Evolutionary conservation across 2,888 invertebrate species (phyloP).

Genomic region (Chaitophorus viminalis): DNA sequence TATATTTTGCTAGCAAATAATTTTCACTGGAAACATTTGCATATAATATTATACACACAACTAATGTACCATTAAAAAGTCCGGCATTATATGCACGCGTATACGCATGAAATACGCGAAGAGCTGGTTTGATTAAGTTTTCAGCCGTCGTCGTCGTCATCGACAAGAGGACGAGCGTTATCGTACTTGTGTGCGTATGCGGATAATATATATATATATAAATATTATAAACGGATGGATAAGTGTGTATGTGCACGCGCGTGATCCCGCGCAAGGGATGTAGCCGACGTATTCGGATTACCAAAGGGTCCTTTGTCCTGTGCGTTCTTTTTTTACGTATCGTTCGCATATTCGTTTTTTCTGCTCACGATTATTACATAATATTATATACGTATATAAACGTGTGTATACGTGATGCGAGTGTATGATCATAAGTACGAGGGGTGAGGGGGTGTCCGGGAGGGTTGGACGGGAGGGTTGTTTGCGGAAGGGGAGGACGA

Average conservation of each 20-base stretch:
- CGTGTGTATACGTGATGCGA: background rate
- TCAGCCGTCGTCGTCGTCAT: background rate
- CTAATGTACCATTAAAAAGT: too few relatives aligned
- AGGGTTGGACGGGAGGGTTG: background rate
- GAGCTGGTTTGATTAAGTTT: constrained; percentile 11
- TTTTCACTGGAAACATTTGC: too few relatives aligned
- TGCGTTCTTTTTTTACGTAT: constrained; percentile 8
- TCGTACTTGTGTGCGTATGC: too few relatives aligned
- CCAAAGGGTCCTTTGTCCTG: constrained; percentile 49
- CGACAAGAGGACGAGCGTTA: background rate
- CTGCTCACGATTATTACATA: constrained; percentile 20
- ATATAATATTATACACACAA: too few relatives aligned
- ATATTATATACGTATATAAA: background rate
- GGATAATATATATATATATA: background rate
- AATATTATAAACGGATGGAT: background rate
- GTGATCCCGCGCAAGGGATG: background rate
- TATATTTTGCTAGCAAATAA: too few relatives aligned
- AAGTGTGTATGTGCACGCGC: background rate
- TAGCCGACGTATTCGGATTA: constrained; percentile 46
- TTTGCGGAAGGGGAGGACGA: constrained; percentile 11
- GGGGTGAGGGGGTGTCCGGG: background rate
- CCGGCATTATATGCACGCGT: too few relatives aligned
- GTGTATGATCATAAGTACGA: background rate
- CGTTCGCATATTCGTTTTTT: constrained; percentile 21
- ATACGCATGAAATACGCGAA: background rate